A percentile compares a stretch with the other conserved stretches of the same genome.
Conservation (phyloP, 2,797 vertebrate species). For the Melanotaenia nigrans region DNA sequence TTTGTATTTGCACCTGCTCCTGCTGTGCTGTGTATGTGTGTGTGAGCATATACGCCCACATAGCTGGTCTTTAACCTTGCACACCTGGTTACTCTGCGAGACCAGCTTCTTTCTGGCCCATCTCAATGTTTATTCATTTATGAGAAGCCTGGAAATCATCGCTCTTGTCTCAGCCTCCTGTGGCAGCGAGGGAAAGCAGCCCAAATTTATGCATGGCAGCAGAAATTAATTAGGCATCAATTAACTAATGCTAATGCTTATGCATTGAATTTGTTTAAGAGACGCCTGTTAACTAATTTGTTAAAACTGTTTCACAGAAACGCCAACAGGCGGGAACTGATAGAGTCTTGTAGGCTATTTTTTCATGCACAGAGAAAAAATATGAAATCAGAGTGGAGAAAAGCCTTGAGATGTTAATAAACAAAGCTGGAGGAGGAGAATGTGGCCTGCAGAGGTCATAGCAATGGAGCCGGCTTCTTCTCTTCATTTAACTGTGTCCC, state of each 20-base stretch:
- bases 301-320: conserved; percentile 79
- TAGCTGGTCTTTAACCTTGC: conserved; percentile 78
- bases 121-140: conserved; percentile 88
- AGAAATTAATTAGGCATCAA: conserved; percentile 89
- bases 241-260: conserved; percentile 87
- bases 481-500: conserved; percentile 73
- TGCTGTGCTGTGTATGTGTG: conserved; percentile 37
- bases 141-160: conserved; percentile 76
- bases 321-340: conserved; percentile 73
- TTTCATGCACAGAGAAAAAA: conserved; percentile 66
- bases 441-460: conserved; percentile 72
- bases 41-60: conserved; percentile 66
- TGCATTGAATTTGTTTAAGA: conserved; percentile 76
- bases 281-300: conserved; percentile 85
- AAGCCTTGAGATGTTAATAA: conserved; percentile 79
- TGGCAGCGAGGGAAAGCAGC: conserved; percentile 70
- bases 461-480: conserved; percentile 65
- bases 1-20: conserved; percentile 78
- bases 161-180: conserved; percentile 78
- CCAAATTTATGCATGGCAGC: conserved; percentile 86
- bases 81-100: conserved; percentile 77
- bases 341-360: conserved; percentile 75
- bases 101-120: conserved; percentile 74
- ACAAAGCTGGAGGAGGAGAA: conserved; percentile 72
- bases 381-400: conserved; percentile 74